These are phyloP conservation scores for Limnothrissa miodon DNA, from an alignment of 2,113 vertebrate species.

Conservation along the genomic window DNA sequence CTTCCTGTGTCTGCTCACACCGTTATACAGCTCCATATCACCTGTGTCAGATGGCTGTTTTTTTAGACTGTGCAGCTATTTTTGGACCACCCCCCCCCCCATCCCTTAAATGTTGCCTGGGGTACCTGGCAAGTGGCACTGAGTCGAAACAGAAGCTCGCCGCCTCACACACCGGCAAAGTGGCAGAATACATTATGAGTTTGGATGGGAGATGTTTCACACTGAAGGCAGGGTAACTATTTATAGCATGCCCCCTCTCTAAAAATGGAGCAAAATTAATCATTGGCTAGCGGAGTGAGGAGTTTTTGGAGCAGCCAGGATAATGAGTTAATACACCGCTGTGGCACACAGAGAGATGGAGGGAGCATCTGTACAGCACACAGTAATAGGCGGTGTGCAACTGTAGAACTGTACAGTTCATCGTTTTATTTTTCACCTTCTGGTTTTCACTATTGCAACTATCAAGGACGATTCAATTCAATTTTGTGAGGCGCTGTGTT, in stretches of 20 bases:
- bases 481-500: background rate
- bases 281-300: slow-evolving; percentile 32
- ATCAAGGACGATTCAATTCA: background rate
- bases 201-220: slow-evolving; percentile 33
- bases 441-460: background rate
- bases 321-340: slow-evolving; percentile 29
- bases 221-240: slow-evolving; percentile 47
- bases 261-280: slow-evolving; percentile 48
- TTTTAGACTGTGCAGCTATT: slow-evolving; percentile 43
- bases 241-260: slow-evolving; percentile 35
- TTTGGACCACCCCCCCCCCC: slow-evolving; percentile 22
- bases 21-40: slow-evolving; percentile 40
- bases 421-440: background rate
- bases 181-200: slow-evolving; percentile 37
- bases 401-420: background rate
- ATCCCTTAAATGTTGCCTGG: slow-evolving; percentile 33
- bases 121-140: slow-evolving; percentile 42
- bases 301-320: background rate
- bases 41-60: slow-evolving; percentile 30
- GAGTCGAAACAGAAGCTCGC: slow-evolving; percentile 38
- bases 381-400: background rate
- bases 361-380: background rate
- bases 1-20: slow-evolving; percentile 29
- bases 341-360: background rate
- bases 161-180: slow-evolving; percentile 44